These are phyloP conservation scores for Sebastes itinus DNA, from an alignment of 2,797 vertebrate species.

Conservation along the genomic window DNA sequence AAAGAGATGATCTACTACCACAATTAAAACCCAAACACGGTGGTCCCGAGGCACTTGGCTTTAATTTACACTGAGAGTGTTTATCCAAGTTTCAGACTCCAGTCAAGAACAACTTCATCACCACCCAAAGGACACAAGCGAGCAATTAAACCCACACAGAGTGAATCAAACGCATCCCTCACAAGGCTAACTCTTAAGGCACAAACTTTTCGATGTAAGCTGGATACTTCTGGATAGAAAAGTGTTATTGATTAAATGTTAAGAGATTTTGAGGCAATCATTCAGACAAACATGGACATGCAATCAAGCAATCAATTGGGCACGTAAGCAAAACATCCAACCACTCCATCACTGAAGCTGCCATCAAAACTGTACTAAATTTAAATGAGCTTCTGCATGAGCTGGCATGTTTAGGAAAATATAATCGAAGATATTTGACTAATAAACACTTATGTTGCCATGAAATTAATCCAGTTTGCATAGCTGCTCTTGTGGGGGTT, in stretches of 20 bases:
- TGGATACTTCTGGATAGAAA: constrained; percentile 5
- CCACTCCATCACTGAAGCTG: constrained; percentile 14
- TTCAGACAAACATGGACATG: constrained; percentile 16
- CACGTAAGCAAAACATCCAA: constrained; percentile 12
- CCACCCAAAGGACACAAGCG: constrained; percentile 24
- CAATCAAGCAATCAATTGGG: constrained; percentile 46
- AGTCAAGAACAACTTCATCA: constrained; percentile 49
- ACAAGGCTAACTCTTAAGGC: neutral
- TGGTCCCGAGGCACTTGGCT: constrained; percentile 46
- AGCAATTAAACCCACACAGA: constrained; percentile 45
- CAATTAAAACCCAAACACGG: constrained; percentile 73
- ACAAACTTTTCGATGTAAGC: constrained; percentile 22
- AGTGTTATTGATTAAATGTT: constrained; percentile 47
- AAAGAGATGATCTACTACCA: constrained; percentile 72
- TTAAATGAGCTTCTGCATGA: neutral
- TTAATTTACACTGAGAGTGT: constrained; percentile 62
- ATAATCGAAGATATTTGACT: neutral
- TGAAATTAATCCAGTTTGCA: constrained; percentile 10
- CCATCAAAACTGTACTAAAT: neutral
- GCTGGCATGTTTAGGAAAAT: neutral
- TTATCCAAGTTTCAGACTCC: constrained; percentile 45
- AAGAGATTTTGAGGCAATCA: constrained; percentile 31
- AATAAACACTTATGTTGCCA: neutral
- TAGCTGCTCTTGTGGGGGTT: neutral
- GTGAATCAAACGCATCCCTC: constrained; percentile 16